Evolutionary conservation across 2,888 invertebrate genomes (phyloP).

Genomic region (Sinopyrophorus schimmeli): DNA sequence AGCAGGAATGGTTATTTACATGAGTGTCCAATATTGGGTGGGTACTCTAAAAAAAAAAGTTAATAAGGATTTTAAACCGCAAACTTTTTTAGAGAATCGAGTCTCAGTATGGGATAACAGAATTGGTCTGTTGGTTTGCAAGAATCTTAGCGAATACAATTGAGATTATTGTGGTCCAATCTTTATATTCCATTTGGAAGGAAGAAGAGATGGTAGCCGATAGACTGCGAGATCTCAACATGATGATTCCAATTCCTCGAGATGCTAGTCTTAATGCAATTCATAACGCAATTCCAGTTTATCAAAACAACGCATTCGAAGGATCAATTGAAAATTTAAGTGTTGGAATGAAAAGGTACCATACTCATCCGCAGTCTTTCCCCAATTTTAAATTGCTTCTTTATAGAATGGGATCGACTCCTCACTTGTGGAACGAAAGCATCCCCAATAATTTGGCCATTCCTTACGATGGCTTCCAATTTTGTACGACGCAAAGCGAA

Average conservation of each 20-base stretch:
- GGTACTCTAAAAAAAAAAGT: too few species aligned
- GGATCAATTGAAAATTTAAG: conserved; percentile 47
- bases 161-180: conserved; percentile 58
- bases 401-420: conserved; percentile 45
- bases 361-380: too few species aligned
- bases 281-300: conserved; percentile 43
- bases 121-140: conserved; percentile 57
- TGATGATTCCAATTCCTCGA: conserved; percentile 48
- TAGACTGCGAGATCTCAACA: conserved; percentile 56
- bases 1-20: conserved; percentile 60
- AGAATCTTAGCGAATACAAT: conserved; percentile 55
- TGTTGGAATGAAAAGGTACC: conserved; percentile 41
- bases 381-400: background rate
- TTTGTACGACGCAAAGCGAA: conserved; percentile 52
- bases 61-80: too few species aligned
- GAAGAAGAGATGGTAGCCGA: conserved; percentile 58
- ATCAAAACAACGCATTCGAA: conserved; percentile 53
- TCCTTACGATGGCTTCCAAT: conserved; percentile 49
- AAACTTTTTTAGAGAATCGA: conserved; percentile 56
- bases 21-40: conserved; percentile 62
- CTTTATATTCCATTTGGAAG: conserved; percentile 59
- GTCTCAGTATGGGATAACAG: conserved; percentile 57
- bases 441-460: conserved; percentile 47
- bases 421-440: conserved; percentile 47
- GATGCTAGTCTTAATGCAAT: conserved; percentile 41